phyloP scores from a whole-genome alignment of 2,888 invertebrate species.

The Rhodophaea formosa region DNA sequence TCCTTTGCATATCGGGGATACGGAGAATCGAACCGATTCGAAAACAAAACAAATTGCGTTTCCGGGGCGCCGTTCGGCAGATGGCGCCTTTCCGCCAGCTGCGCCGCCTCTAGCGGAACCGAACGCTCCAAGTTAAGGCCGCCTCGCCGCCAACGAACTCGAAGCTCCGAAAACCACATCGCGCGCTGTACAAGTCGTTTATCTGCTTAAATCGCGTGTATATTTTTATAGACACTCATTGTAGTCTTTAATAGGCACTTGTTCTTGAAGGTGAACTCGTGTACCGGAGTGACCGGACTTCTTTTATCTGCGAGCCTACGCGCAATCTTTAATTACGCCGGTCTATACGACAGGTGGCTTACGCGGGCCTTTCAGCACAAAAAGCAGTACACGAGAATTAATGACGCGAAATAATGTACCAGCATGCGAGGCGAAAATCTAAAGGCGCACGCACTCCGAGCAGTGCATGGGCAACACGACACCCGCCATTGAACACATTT shows the following conservation, averaged over 20 bases:
- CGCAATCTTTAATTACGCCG: constrained; percentile 68
- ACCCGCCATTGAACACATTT: constrained; percentile 74
- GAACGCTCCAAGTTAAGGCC: constrained; percentile 45
- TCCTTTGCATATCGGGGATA: constrained; percentile 33
- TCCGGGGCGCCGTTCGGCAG: constrained; percentile 69
- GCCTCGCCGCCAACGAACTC: constrained; percentile 30
- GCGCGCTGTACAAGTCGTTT: constrained; percentile 13
- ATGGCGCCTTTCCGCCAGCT: constrained; percentile 81
- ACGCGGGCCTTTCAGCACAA: constrained; percentile 56
- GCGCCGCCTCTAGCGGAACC: constrained; percentile 49
- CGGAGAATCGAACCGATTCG: constrained; percentile 54
- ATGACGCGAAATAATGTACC: constrained; percentile 79
- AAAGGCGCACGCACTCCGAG: constrained; percentile 64
- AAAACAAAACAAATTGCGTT: constrained; percentile 73
- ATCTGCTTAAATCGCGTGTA: constrained; percentile 15
- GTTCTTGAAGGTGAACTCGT: constrained; percentile 63
- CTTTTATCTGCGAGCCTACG: constrained; percentile 46
- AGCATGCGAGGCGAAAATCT: constrained; percentile 78
- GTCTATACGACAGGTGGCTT: constrained; percentile 72
- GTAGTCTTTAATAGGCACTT: constrained; percentile 29
- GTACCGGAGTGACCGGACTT: constrained; percentile 41
- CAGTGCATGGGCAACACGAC: constrained; percentile 56
- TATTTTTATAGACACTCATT: constrained; percentile 28
- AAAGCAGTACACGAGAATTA: constrained; percentile 74
- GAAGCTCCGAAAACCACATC: constrained; percentile 5